Conservation (phyloP, 2,888 invertebrate species). For the Tiliacea citrago region DNA sequence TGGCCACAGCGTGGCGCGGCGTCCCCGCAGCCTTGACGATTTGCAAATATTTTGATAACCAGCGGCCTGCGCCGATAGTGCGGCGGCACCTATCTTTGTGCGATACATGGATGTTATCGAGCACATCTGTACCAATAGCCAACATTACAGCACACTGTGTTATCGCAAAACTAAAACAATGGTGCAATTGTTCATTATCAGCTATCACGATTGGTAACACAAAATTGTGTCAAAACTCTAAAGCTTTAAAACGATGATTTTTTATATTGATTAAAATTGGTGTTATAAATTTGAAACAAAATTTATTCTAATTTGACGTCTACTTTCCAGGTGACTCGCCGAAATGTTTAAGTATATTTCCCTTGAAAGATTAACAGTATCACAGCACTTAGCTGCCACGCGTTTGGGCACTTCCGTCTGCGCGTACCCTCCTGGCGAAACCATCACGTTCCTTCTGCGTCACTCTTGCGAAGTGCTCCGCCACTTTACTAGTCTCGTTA, state of each 20-base stretch:
- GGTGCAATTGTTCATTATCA: constrained; percentile 70
- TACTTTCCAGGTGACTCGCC: constrained; percentile 90
- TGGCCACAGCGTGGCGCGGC: constrained; percentile 27
- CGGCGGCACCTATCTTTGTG: constrained; percentile 72
- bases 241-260: constrained; percentile 71
- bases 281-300: constrained; percentile 87
- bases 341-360: constrained; percentile 88
- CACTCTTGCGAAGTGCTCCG: background rate
- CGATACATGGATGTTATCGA: constrained; percentile 79
- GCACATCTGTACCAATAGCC: constrained; percentile 77
- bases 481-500: constrained; percentile 3
- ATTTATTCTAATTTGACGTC: constrained; percentile 90
- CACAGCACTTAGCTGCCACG: constrained; percentile 85
- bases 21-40: constrained; percentile 60
- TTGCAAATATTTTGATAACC: constrained; percentile 60
- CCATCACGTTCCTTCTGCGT: constrained; percentile 63
- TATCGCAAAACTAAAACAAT: constrained; percentile 75
- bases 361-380: constrained; percentile 85
- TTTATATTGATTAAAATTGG: constrained; percentile 82
- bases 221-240: constrained; percentile 85
- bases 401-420: constrained; percentile 80
- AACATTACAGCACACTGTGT: constrained; percentile 75
- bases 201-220: constrained; percentile 83
- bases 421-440: constrained; percentile 69
- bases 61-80: constrained; percentile 53